Evolutionary conservation across 30 jellyfish, hydroid and myxozoan genomes (phyloP).

Genomic region (Hydractinia symbiolongicarpus): DNA sequence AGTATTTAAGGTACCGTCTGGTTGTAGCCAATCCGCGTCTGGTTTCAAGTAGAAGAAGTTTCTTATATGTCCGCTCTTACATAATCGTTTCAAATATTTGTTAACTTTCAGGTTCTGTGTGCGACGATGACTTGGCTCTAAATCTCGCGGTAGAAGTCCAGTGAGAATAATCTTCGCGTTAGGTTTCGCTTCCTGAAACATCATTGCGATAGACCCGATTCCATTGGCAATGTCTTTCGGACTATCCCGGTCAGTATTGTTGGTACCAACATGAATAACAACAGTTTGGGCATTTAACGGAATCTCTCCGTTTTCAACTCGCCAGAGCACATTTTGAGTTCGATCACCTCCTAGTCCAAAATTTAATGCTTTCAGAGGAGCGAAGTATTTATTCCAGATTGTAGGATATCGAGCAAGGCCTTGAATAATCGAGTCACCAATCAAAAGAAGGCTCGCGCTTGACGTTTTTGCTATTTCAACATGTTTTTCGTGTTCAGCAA

Average conservation of each 20-base stretch:
- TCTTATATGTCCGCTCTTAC: slow-evolving; percentile 71
- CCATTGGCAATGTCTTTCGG: slow-evolving; percentile 89
- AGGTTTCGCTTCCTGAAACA: slow-evolving; percentile 90
- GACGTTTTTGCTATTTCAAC: slow-evolving; percentile 86
- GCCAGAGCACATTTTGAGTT: slow-evolving; percentile 91
- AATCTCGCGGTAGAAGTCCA: slow-evolving; percentile 89
- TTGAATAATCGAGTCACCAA: slow-evolving; percentile 82
- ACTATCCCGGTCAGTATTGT: slow-evolving; percentile 76
- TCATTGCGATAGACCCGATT: slow-evolving; percentile 68
- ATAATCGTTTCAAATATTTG: slow-evolving; percentile 61
- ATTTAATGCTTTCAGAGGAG: slow-evolving; percentile 65
- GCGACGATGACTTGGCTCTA: slow-evolving; percentile 60
- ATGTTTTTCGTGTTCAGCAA: slow-evolving; percentile 79
- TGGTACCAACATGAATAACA: slow-evolving; percentile 89
- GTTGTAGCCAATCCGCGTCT: slow-evolving; percentile 78
- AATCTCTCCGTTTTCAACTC: slow-evolving; percentile 92
- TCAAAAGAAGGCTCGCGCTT: slow-evolving; percentile 54
- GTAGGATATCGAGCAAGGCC: slow-evolving; percentile 77
- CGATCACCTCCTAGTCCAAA: slow-evolving; percentile 97
- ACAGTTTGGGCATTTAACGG: slow-evolving; percentile 85
- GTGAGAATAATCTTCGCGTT: slow-evolving; percentile 79
- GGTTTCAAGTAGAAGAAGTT: slow-evolving; percentile 84
- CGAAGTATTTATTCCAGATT: slow-evolving; percentile 78
- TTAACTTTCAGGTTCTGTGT: slow-evolving; percentile 61
- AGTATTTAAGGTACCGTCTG: slow-evolving; percentile 61